Percentiles rank a stretch among this genome's conserved stretches.
These are phyloP conservation scores for Dicyrtoma fusca DNA, from an alignment of 2,888 invertebrate genomes.

Conservation along the genomic window DNA sequence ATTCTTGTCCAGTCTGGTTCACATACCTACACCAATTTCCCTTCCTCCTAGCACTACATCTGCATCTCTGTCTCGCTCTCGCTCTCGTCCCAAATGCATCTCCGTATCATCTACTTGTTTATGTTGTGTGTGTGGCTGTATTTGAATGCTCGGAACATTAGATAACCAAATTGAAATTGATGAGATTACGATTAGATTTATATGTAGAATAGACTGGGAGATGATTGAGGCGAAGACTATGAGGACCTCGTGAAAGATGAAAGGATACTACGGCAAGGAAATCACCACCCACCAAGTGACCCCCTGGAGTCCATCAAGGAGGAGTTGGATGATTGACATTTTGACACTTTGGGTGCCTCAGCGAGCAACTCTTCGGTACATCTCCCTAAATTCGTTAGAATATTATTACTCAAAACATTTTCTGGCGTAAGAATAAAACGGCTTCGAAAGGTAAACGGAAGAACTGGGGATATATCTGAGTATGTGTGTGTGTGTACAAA, in stretches of 20 bases:
- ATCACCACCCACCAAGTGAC: slow-evolving; percentile 57
- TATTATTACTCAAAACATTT: slow-evolving; percentile 12
- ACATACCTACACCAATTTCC: neutral
- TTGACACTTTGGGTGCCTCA: slow-evolving; percentile 55
- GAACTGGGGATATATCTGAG: too few relatives aligned
- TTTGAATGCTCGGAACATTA: slow-evolving; percentile 2
- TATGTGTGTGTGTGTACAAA: too few relatives aligned
- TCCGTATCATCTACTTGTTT: neutral
- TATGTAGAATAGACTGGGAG: slow-evolving; percentile 13
- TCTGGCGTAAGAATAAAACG: too few relatives aligned
- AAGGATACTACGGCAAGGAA: slow-evolving; percentile 29
- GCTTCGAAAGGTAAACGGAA: too few relatives aligned
- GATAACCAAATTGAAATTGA: slow-evolving; percentile 38
- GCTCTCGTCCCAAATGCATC: neutral
- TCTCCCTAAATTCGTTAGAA: slow-evolving; percentile 7
- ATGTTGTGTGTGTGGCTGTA: neutral
- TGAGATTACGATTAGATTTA: slow-evolving; percentile 35
- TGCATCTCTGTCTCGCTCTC: slow-evolving; percentile 1
- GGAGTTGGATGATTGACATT: slow-evolving; percentile 57
- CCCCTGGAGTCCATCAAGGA: slow-evolving; percentile 57
- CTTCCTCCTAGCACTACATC: neutral
- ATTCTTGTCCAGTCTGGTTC: slow-evolving; percentile 13
- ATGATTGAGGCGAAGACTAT: neutral
- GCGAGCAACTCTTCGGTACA: slow-evolving; percentile 14
- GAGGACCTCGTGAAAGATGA: slow-evolving; percentile 14